Percentiles rank a stretch among this genome's conserved stretches.
Conservation (phyloP, 2,888 invertebrate genomes). For the Sinohyriopsis cumingii region DNA sequence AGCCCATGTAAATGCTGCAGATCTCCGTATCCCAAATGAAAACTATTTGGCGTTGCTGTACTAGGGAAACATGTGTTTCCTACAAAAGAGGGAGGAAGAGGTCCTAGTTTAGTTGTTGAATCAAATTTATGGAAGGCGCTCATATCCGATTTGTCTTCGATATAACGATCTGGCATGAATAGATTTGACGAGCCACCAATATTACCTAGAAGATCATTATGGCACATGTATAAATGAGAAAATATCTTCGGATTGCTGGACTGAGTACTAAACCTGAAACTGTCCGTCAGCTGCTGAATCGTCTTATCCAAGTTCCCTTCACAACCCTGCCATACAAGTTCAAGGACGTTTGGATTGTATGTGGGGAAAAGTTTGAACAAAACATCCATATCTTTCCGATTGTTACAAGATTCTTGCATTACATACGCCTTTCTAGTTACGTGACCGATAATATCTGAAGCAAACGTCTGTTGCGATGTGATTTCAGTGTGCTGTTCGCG, state of each 20-base stretch:
- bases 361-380: constrained; percentile 58
- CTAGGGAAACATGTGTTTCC: no score
- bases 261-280: constrained; percentile 17
- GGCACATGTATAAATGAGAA: neutral
- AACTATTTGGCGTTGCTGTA: no score
- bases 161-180: no score
- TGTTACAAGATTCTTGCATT: constrained; percentile 4
- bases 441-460: neutral
- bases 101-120: no score
- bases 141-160: no score
- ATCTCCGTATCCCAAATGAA: no score
- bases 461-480: neutral
- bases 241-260: constrained; percentile 1
- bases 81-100: no score
- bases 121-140: no score
- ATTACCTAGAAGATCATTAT: constrained; percentile 3
- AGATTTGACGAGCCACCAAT: constrained; percentile 11
- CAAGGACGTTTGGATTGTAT: constrained; percentile 56
- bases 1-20: no score
- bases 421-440: neutral
- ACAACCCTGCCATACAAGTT: constrained; percentile 62
- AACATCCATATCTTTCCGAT: constrained; percentile 32
- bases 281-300: constrained; percentile 42
- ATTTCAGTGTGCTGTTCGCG: neutral
- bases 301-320: constrained; percentile 55